phyloP scores from a whole-genome alignment of 92 coral and sea anemone genomes.

The Porites evermanni region DNA sequence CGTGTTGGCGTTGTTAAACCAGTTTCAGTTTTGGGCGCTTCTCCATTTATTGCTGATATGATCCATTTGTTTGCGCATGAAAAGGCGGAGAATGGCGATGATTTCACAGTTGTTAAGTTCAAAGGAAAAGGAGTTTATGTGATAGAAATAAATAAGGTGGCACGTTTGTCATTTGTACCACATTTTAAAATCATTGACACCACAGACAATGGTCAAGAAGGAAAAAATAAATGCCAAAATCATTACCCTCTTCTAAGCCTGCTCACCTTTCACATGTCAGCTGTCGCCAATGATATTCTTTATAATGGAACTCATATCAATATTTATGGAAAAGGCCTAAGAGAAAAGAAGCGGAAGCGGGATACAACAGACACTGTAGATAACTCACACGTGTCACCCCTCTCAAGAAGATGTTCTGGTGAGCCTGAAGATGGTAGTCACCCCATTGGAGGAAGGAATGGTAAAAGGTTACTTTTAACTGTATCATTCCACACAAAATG shows the following conservation, averaged over 20 bases:
- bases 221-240: neutral
- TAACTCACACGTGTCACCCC: neutral
- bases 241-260: slow-evolving; percentile 2
- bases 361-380: neutral
- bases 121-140: neutral
- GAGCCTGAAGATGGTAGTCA: neutral
- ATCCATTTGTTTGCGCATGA: neutral
- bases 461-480: neutral
- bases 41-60: neutral
- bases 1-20: neutral
- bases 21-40: slow-evolving; percentile 2
- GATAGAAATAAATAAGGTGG: neutral
- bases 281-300: slow-evolving; percentile 9
- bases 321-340: neutral
- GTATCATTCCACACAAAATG: neutral
- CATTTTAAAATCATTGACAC: slow-evolving; percentile 10
- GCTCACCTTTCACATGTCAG: neutral
- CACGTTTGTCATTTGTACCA: neutral
- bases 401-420: neutral
- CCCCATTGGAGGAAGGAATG: neutral
- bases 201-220: slow-evolving; percentile 1
- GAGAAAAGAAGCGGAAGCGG: neutral
- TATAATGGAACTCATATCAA: neutral
- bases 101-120: slow-evolving; percentile 10
- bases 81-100: neutral